Conservation (phyloP, 2,888 invertebrate species). For the Craniophora ligustri region DNA sequence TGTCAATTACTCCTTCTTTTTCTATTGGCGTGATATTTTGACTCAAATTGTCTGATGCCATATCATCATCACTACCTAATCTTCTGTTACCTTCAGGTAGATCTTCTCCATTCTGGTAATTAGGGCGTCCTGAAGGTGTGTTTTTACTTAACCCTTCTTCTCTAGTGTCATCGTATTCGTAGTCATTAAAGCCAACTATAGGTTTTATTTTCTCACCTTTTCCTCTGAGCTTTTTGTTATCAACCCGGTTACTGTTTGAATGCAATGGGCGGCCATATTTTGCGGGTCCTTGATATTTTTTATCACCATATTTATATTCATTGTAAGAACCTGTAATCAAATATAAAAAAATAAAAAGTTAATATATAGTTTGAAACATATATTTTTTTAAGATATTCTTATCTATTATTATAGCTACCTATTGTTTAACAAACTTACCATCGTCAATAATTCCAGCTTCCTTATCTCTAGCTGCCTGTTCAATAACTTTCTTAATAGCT, state of each 20-base stretch:
- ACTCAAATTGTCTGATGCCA: not conserved
- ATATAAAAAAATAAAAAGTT: not conserved
- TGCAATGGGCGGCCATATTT: constrained; percentile 20
- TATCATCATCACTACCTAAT: not conserved
- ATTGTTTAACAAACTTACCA: constrained; percentile 60
- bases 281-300: constrained; percentile 62
- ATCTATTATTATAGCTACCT: constrained; percentile 2
- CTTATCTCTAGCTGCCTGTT: constrained; percentile 70
- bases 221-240: not conserved
- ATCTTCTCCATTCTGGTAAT: not conserved
- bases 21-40: not conserved
- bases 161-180: not conserved
- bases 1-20: not conserved
- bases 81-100: constrained; percentile 4
- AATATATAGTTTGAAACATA: no score
- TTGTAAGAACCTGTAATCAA: constrained; percentile 73
- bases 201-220: constrained; percentile 23
- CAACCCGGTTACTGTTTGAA: not conserved
- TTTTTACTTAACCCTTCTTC: not conserved
- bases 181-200: constrained; percentile 18
- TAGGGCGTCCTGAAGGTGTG: not conserved
- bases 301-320: constrained; percentile 76
- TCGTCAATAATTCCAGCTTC: constrained; percentile 73
- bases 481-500: constrained; percentile 74
- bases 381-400: constrained; percentile 1